phyloP scores from a whole-genome alignment of 2,113 vertebrate genomes.

The Bothrops jararaca region DNA sequence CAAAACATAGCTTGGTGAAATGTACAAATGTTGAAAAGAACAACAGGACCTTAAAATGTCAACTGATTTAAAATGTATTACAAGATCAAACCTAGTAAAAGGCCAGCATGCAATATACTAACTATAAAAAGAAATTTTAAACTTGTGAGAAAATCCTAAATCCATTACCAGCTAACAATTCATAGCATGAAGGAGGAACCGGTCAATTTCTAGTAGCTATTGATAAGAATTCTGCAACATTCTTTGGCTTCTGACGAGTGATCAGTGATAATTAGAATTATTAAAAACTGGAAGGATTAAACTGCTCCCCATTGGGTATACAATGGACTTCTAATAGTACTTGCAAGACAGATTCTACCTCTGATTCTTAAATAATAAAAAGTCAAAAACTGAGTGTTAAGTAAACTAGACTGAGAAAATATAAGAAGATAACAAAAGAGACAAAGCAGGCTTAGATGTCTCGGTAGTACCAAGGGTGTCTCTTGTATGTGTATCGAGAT shows the following conservation, averaged over 20 bases:
- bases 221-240: background rate
- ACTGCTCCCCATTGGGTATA: background rate
- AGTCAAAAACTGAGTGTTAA: background rate
- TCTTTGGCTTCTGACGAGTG: background rate
- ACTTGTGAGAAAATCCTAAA: background rate
- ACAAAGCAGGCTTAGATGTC: background rate
- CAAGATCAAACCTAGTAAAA: background rate
- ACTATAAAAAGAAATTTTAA: background rate
- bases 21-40: background rate
- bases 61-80: background rate
- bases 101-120: background rate
- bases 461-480: background rate
- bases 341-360: background rate
- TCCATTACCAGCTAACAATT: background rate
- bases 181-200: background rate
- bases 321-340: background rate
- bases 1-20: background rate
- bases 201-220: background rate
- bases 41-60: background rate
- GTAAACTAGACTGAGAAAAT: background rate
- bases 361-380: background rate
- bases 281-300: background rate
- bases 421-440: background rate
- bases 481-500: background rate
- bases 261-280: background rate